Evolutionary conservation across 2,888 invertebrate genomes (phyloP), one percentile per base, ranked within the genome.

Genomic region (Acanthopleura granulata): DNA sequence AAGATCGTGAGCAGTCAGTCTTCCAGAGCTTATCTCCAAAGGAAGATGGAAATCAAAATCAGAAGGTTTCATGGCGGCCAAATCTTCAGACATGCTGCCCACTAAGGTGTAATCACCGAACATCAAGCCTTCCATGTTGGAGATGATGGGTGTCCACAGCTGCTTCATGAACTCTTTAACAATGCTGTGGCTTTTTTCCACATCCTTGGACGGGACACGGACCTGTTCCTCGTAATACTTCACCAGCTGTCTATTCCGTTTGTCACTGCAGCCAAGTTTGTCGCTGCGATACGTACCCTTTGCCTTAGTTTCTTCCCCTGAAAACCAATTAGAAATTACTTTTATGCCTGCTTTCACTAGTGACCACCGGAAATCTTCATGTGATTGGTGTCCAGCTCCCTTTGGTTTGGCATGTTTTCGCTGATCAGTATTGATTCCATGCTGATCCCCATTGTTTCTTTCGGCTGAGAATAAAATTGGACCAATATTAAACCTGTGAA

Each of bases 41-140:
- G 66, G 66, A 27, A 66, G 22, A 27, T 66, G 66, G 14, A 66
- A 27, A 27, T 66, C 66, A 25, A 66, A 66, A 27, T 66, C 66
- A 27, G 22, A 1, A 66, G 25, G 6, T 25, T 66, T 25, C 22
- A 27, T 27, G 6, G 27, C 29, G 14, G 25, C 22, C 66, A 66
- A 25, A 27, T 14, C 29, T 66, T 66, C 66, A 22, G 66, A 66
- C 66, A 66, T 66, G 14, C 66, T 66, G 22, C 66, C 66, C 22
- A 66, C 66, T 6, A 27, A 16, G 6, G 22, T 27, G 29, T 66
- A 66, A 16, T 6, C 4, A 6, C 4, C 14, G 16, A 66, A 66
- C 6, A 3, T 15, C 22, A 66, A 27, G 16, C 29, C 66, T 14
- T 27, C 27, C 66, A 25, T 27, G 29, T 22, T 27, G 22, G 22